Percentiles rank a stretch among this genome's conserved stretches.
phyloP scores from a whole-genome alignment of 2,113 vertebrate species.

The Strigops habroptila region DNA sequence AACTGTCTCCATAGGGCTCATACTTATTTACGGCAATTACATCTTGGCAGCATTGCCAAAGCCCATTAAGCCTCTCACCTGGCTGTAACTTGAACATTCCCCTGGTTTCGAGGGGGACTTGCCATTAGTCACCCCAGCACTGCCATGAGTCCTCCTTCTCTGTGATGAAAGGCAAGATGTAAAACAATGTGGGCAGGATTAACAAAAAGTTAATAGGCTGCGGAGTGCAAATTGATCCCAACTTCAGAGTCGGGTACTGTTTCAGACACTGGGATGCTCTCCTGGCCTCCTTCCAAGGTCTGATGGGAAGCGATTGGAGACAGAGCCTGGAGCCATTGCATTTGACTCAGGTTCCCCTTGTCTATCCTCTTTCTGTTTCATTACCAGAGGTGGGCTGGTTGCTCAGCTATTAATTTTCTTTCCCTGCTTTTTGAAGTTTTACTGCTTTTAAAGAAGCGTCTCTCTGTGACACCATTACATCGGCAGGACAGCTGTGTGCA shows the following conservation, averaged over 20 bases:
- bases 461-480: background rate
- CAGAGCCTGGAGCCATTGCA: background rate
- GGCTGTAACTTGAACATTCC: slow-evolving; percentile 20
- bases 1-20: slow-evolving; percentile 28
- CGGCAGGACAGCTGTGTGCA: background rate
- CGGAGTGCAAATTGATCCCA: background rate
- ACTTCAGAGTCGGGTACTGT: background rate
- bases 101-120: background rate
- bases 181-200: background rate
- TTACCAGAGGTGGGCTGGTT: background rate
- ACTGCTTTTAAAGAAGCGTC: background rate
- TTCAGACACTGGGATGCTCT: background rate
- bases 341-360: background rate
- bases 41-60: slow-evolving; percentile 22
- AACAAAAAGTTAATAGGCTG: background rate
- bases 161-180: background rate
- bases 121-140: background rate
- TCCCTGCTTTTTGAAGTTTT: background rate
- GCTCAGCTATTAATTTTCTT: background rate
- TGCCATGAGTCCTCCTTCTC: background rate
- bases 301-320: background rate
- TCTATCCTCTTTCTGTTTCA: background rate
- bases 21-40: slow-evolving; percentile 62
- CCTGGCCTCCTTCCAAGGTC: slow-evolving; percentile 10
- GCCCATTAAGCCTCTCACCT: slow-evolving; percentile 20